These are phyloP conservation scores for Propithecus deckenii DNA, from an alignment of 2,797 vertebrate genomes.

Conservation along the genomic window DNA sequence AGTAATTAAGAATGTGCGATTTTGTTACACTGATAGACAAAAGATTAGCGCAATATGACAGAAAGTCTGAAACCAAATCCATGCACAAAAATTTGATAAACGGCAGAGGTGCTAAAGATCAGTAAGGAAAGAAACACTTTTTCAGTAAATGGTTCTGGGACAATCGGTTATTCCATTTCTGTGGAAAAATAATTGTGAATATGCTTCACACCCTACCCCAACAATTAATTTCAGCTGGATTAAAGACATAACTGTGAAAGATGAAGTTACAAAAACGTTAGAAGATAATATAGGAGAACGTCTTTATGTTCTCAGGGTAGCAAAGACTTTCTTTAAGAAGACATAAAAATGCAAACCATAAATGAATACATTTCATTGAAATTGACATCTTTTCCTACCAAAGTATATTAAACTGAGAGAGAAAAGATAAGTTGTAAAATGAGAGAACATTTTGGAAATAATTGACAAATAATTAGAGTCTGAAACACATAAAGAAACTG, in stretches of 20 bases:
- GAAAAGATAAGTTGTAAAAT: neutral
- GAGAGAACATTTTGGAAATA: neutral
- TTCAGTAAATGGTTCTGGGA: neutral
- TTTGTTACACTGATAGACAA: accelerated
- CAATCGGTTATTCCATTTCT: neutral
- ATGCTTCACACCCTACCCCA: neutral
- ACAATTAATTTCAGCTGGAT: neutral
- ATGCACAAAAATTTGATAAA: accelerated
- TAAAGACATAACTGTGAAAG: neutral
- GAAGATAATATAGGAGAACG: no score
- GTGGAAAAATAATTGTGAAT: neutral
- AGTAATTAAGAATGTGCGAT: accelerated
- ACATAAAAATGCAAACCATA: neutral
- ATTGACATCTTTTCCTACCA: neutral
- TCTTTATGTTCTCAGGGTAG: neutral
- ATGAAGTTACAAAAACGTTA: neutral
- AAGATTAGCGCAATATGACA: accelerated
- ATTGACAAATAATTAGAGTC: neutral
- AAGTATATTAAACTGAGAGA: neutral
- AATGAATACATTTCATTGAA: neutral
- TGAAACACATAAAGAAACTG: neutral
- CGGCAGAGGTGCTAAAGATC: neutral
- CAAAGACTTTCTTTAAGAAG: neutral
- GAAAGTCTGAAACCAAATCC: neutral
- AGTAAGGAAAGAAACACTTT: neutral